Percentiles rank a stretch among this genome's conserved stretches.
These are phyloP conservation scores for Sebastes kiyomatsui DNA, from an alignment of 2,797 vertebrate species.

Conservation along the genomic window DNA sequence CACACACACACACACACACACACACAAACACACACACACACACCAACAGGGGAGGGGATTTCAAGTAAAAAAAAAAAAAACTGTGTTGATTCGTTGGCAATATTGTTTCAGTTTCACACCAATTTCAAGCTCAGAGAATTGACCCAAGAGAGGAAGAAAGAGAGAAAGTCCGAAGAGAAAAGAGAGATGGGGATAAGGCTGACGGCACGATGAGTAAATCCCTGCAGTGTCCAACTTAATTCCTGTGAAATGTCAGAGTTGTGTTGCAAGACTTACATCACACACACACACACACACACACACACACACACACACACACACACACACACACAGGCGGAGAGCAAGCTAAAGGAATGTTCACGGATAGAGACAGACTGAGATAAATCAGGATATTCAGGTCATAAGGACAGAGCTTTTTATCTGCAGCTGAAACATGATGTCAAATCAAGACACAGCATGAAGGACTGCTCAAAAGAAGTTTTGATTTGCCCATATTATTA, in stretches of 20 bases:
- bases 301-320: not conserved
- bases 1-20: not conserved
- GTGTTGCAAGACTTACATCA: constrained; percentile 24
- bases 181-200: not conserved
- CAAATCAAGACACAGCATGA: not conserved
- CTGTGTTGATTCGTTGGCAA: not conserved
- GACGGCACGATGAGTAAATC: constrained; percentile 8
- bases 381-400: not conserved
- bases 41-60: not conserved
- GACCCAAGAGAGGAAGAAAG: not conserved
- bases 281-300: not conserved
- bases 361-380: not conserved
- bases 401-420: not conserved
- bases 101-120: not conserved
- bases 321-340: not conserved
- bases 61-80: not conserved
- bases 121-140: not conserved
- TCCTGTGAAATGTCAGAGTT: constrained; percentile 27
- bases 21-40: not conserved
- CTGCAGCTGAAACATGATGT: not conserved
- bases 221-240: constrained; percentile 23
- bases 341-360: not conserved
- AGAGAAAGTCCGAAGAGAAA: not conserved
- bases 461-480: not conserved
- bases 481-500: too few relatives aligned